Percentiles rank a stretch among this genome's conserved stretches.
These are phyloP conservation scores for Cyanoderma ruficeps DNA, from an alignment of 2,113 vertebrate genomes.

Conservation along the genomic window DNA sequence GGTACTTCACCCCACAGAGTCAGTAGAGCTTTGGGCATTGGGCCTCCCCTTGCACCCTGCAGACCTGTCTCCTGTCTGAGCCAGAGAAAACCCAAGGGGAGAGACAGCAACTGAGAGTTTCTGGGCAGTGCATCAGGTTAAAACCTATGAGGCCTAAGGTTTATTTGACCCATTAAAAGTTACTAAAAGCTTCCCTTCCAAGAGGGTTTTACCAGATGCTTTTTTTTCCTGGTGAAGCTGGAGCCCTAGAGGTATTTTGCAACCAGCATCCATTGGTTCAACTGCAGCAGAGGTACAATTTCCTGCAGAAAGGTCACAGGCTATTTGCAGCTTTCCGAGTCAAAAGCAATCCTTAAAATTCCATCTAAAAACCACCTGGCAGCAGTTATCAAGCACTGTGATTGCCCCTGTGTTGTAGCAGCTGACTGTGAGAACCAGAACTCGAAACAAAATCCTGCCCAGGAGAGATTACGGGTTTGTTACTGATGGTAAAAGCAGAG, in stretches of 20 bases:
- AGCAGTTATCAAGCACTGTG: neutral
- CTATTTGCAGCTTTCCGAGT: neutral
- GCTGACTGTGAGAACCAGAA: neutral
- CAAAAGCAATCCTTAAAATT: neutral
- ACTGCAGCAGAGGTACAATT: neutral
- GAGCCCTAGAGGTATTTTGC: neutral
- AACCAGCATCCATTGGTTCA: neutral
- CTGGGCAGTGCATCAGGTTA: neutral
- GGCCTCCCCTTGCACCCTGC: neutral
- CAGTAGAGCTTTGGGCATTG: neutral
- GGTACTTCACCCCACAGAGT: neutral
- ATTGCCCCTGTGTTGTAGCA: neutral
- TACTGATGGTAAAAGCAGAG: conserved; percentile 39
- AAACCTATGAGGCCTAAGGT: neutral
- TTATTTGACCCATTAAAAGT: neutral
- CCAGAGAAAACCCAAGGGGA: neutral
- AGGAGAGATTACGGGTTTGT: neutral
- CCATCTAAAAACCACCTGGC: neutral
- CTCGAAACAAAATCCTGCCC: conserved; percentile 1
- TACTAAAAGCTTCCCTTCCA: neutral
- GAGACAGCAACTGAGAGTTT: neutral
- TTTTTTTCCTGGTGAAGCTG: neutral
- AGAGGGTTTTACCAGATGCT: neutral
- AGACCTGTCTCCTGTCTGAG: neutral
- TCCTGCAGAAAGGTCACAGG: neutral